These are phyloP conservation scores for Pollenia labialis DNA, from an alignment of 2,888 invertebrate species.

Conservation along the genomic window DNA sequence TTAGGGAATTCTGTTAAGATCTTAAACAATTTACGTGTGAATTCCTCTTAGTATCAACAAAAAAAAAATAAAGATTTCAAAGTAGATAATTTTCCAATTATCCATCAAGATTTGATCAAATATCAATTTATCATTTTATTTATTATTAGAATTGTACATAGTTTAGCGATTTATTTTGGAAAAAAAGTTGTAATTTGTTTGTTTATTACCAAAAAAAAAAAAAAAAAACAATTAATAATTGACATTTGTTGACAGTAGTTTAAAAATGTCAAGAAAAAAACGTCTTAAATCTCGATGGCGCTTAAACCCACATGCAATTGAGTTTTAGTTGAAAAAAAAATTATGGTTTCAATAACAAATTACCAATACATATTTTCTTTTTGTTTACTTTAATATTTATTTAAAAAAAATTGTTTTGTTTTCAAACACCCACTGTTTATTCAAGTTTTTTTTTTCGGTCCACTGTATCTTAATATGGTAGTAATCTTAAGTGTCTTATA, in stretches of 20 bases:
- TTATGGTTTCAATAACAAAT: not conserved
- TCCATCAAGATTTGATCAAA: no score
- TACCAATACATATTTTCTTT: conserved; percentile 22
- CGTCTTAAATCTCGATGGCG: conserved; percentile 22
- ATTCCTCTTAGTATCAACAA: no score
- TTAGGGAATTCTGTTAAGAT: no score
- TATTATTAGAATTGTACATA: no score
- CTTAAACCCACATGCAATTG: conserved; percentile 30
- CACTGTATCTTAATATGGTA: not conserved
- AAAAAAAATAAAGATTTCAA: no score
- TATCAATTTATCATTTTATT: no score
- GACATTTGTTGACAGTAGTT: conserved; percentile 14
- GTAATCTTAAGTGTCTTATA: conserved; percentile 32
- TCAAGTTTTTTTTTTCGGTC: not conserved
- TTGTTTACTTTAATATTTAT: conserved; percentile 3
- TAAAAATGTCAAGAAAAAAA: conserved; percentile 21
- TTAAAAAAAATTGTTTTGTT: conserved; percentile 15
- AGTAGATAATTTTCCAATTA: no score
- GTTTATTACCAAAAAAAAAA: no score
- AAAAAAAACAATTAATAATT: conserved; percentile 18
- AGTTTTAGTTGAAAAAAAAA: not conserved
- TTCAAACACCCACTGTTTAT: conserved; percentile 44
- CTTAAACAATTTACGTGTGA: no score
- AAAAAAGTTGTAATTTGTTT: no score
- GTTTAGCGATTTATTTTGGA: no score